Evolutionary conservation across 2,797 vertebrate species (phyloP).

Genomic region (Carcharodon carcharias): DNA sequence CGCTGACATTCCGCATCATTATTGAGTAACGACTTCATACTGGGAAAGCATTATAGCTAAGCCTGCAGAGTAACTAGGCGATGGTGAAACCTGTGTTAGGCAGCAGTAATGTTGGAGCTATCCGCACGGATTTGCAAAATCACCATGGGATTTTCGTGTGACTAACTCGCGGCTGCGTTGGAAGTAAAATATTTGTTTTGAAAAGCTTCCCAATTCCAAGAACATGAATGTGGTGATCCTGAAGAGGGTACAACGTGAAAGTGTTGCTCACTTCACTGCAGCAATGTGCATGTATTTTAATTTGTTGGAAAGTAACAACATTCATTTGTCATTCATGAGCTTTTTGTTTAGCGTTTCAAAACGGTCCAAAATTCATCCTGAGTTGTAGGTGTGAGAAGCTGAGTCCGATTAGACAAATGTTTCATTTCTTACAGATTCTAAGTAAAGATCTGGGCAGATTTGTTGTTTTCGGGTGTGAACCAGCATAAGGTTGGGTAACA

Average conservation of each 20-base stretch:
- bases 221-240: slow-evolving; percentile 67
- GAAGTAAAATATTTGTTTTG: no score
- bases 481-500: no score
- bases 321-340: not conserved
- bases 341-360: not conserved
- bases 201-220: slow-evolving; percentile 71
- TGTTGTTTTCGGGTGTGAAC: not conserved
- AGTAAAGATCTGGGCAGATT: not conserved
- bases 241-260: slow-evolving; percentile 43
- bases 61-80: slow-evolving; percentile 63
- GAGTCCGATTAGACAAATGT: not conserved
- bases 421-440: not conserved
- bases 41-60: slow-evolving; percentile 59
- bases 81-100: slow-evolving; percentile 76
- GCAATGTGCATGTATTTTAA: not conserved
- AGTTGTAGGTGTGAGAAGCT: no score
- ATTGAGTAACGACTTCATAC: slow-evolving; percentile 39
- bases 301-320: not conserved
- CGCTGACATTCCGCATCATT: not conserved
- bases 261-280: not conserved
- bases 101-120: no score
- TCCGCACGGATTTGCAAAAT: no score
- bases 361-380: not conserved
- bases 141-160: no score
- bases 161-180: no score